Percentiles rank a stretch among this genome's conserved stretches.
Conservation (phyloP, 2,888 invertebrate genomes). For the Frankliniella fusca region DNA sequence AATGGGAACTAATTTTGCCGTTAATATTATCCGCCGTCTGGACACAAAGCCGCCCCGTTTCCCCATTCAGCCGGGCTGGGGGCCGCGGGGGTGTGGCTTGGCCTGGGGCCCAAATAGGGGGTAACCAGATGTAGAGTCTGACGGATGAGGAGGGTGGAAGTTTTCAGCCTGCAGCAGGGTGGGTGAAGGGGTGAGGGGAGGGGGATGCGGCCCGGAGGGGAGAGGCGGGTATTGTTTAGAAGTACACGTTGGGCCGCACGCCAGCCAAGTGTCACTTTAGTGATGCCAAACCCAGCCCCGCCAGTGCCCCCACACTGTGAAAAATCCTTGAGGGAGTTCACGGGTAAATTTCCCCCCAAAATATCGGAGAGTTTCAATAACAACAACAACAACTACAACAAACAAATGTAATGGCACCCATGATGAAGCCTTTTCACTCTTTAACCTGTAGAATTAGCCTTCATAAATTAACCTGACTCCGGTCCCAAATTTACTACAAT, state of each 20-base stretch:
- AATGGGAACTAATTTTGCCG: neutral
- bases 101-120: neutral
- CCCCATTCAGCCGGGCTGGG: neutral
- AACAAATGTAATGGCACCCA: no score
- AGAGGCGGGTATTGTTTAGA: neutral
- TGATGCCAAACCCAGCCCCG: neutral
- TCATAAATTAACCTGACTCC: no score
- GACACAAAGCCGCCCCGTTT: neutral
- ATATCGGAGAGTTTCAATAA: no score
- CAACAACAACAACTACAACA: no score
- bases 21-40: neutral
- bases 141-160: no score
- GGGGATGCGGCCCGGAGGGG: neutral
- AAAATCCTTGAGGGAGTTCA: no score
- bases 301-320: no score
- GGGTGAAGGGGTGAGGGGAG: neutral
- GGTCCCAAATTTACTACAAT: no score
- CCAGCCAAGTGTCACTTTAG: constrained; percentile 10
- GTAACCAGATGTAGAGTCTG: neutral
- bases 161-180: neutral
- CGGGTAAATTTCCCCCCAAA: no score
- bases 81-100: neutral
- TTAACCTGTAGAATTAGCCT: no score
- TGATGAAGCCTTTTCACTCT: no score
- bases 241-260: constrained; percentile 1